Percentiles rank a stretch among this genome's conserved stretches.
phyloP scores from a whole-genome alignment of 2,113 vertebrate species.

The Cavia porcellus region DNA sequence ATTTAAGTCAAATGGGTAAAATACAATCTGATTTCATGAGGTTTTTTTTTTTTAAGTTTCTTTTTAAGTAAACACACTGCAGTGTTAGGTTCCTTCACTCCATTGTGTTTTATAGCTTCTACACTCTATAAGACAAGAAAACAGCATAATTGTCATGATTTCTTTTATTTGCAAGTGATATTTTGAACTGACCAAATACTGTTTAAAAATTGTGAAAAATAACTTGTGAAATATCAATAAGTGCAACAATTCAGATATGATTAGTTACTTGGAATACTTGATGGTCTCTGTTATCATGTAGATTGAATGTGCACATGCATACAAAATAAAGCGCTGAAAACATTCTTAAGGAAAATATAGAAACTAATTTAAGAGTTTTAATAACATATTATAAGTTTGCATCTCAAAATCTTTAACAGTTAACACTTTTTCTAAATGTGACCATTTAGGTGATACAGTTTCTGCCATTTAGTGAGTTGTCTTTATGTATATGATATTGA shows the following conservation, averaged over 20 bases:
- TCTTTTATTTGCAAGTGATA: slow-evolving; percentile 50
- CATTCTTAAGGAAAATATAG: neutral
- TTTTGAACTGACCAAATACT: slow-evolving; percentile 11
- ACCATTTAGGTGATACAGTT: neutral
- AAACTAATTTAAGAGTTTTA: neutral
- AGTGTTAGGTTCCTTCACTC: neutral
- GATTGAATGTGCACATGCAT: neutral
- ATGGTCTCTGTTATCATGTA: neutral
- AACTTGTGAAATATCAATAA: neutral
- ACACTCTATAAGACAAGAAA: neutral
- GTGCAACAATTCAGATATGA: neutral
- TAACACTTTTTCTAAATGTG: slow-evolving; percentile 38
- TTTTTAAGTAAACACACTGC: neutral
- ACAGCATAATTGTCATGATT: neutral
- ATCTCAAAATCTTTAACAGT: slow-evolving; percentile 14
- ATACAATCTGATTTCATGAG: neutral
- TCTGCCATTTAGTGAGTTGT: slow-evolving; percentile 7
- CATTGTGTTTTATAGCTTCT: neutral
- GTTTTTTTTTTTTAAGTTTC: slow-evolving; percentile 11
- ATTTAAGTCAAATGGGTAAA: neutral
- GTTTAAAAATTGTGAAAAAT: slow-evolving; percentile 32
- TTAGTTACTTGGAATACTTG: slow-evolving; percentile 3
- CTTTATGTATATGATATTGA: neutral
- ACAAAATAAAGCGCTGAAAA: neutral
- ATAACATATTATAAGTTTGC: neutral